Base-by-base conservation (phyloP, 2,888 invertebrate species). In the Dynastes maya region DNA sequence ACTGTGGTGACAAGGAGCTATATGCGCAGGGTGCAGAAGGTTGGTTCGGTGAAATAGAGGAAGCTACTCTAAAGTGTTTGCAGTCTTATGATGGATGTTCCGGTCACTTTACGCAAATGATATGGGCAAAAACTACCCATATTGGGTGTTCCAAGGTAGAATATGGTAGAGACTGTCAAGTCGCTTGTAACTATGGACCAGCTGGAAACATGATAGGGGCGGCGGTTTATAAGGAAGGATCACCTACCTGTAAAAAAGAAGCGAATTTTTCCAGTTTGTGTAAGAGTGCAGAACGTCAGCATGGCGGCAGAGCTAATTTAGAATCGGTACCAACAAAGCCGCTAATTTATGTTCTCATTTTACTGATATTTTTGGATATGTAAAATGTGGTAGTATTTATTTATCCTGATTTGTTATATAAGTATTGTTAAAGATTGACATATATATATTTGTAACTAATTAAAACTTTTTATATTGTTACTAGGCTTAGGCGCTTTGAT, bases 141-240 rank as follows among this genome's bases (percentile, higher is more conserved):
- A 29, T 79, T 13, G 79, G 79, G 8, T 79, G 79, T 32, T 70
- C 70, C 2, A 70, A 76, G 27, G 16, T 71, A 3, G 11, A 64
- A 16, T 49, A 27, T 3, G 29, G 37, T 0, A 9, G 22, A 16
- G 53, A 11, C 9, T 79, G 79, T 64, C 40, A 49, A 29, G 37
- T 79, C 13, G 49, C 75, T 16, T 79, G 79, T 58, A 79, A 79
- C 61, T 79, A 79, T 49, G 79, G 79, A 11, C 79, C 79, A 11
- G 68, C 9, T 45, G 78, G 79, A 55, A 76, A 76, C 40, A 51
- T 67, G 16, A n/a, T 40, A 22, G n/a, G n/a, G 11, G n/a, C 13
- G 13, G 40, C 70, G 8, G 64, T 64, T 37, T 79, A 76, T 61
- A 64, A 68, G 22, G 40, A 45, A 37, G 76, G 71, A 9, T 11